Base-by-base conservation (phyloP, 2,797 vertebrate species). In the Hippoglossus hippoglossus region DNA sequence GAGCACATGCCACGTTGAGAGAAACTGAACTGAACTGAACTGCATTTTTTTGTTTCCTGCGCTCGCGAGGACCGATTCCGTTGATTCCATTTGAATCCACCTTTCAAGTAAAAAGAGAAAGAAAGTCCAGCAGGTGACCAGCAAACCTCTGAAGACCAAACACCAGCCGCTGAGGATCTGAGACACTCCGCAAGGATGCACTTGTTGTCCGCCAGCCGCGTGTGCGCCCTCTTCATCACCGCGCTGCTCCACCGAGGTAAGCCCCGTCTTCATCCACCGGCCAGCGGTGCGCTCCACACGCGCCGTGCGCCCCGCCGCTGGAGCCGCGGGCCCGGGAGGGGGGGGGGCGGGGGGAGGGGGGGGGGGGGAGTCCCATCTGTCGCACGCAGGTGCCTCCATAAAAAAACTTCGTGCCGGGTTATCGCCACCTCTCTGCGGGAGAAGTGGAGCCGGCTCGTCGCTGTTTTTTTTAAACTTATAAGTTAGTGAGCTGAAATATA, bases 161-260 rank as follows among this genome's bases (percentile, higher is more conserved):
- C 54, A 44, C 36, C 26, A 25, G 44, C 67, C 26, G 11, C 65
- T 4, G 63, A 79, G 87, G 80, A 88, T 68, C 88, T 54, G 65
- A 64, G 70, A 86, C 55, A 86, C 54, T 69, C 34, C 79, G 83
- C 82, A n/a, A 90, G 85, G 89, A 94, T 94, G 93, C 91, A 92
- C 92, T 92, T 92, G 90, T 92, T 93, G 91, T 92, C 87, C 72
- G 70, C 81, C 80, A 63, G 80, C 82, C 85, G 75, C 71, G 67
- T 80, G 75, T 47, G 68, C 12, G 73, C 77, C 65, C 65, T 92
- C 34, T 63, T 93, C 67, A 0, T 85, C 70, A 0, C 79, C 56
- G 75, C 86, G 50, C 75, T 92, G 54, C 72, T 90, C 59, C 21
- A 49, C 71, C 87, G 81, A 90, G 93, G 93, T 94, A 92, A 87